A percentile compares a stretch with the other conserved stretches of the same genome.
phyloP scores from a whole-genome alignment of 1,140 invertebrate genomes.

The Schlechtendalia chinensis region DNA sequence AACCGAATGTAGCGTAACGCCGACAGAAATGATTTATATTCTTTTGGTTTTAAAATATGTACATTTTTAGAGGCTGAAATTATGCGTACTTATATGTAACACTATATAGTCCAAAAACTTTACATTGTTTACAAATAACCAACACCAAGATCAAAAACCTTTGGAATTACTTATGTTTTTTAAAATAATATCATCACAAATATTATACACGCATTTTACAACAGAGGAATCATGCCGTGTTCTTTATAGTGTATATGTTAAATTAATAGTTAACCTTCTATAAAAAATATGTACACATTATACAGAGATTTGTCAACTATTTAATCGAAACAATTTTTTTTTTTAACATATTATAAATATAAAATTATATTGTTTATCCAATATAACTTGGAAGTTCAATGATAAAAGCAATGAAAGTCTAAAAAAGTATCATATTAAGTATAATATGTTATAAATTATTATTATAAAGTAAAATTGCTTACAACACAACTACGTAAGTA shows the following conservation, averaged over 20 bases:
- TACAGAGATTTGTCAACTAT: background rate
- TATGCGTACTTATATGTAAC: background rate
- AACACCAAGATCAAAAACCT: background rate
- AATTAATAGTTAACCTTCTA: no score
- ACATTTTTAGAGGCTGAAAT: conserved; percentile 3
- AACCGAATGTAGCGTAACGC: conserved; percentile 4
- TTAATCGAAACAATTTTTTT: background rate
- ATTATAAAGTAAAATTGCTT: no score
- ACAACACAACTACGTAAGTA: no score
- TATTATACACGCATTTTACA: background rate
- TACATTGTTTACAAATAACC: background rate
- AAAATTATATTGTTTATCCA: no score
- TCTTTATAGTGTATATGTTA: background rate
- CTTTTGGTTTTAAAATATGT: conserved; percentile 25
- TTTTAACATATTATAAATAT: no score
- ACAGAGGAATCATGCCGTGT: background rate
- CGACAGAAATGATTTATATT: conserved; percentile 33
- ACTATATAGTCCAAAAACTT: background rate
- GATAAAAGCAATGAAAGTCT: no score
- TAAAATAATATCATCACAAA: background rate
- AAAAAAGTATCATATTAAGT: no score
- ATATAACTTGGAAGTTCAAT: no score
- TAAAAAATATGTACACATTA: no score
- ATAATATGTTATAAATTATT: no score
- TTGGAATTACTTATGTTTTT: background rate